A percentile compares a stretch with the other conserved stretches of the same genome.
Evolutionary conservation across 2,888 invertebrate species (phyloP).

Genomic region (Acronicta psi): DNA sequence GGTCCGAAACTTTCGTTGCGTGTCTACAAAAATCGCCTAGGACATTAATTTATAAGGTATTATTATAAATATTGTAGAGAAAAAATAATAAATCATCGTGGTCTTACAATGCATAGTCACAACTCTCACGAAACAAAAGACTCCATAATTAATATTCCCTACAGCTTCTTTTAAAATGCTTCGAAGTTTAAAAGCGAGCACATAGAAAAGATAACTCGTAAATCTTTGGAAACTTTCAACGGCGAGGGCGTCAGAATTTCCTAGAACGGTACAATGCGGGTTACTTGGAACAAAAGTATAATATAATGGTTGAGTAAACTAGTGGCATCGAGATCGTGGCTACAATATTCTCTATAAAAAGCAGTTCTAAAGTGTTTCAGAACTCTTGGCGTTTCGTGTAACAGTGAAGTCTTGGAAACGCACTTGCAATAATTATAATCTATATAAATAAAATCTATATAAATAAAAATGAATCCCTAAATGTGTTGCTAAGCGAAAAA

Average conservation of each 20-base stretch:
- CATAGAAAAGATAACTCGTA: constrained; percentile 50
- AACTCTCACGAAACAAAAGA: constrained; percentile 23
- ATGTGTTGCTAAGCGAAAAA: too few species aligned
- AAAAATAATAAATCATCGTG: neutral
- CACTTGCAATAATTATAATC: neutral
- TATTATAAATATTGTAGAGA: too few species aligned
- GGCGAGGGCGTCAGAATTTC: constrained; percentile 19
- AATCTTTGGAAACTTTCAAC: constrained; percentile 50
- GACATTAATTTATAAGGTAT: too few species aligned
- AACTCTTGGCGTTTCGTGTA: constrained; percentile 8
- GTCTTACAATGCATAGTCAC: neutral
- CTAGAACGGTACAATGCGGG: constrained; percentile 32
- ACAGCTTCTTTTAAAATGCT: constrained; percentile 24
- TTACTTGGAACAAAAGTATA: constrained; percentile 17
- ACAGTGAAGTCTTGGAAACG: neutral
- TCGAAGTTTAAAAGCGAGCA: constrained; percentile 39
- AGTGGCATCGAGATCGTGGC: neutral
- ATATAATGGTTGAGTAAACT: constrained; percentile 33
- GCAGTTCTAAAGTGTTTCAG: neutral
- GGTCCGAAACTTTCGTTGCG: too few species aligned
- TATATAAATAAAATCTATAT: too few species aligned
- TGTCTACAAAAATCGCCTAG: too few species aligned
- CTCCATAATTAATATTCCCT: constrained; percentile 29
- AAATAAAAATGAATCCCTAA: too few species aligned
- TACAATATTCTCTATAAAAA: constrained; percentile 21